Evolutionary conservation across 2,797 vertebrate species (phyloP).

Genomic region (Lophius americanus): DNA sequence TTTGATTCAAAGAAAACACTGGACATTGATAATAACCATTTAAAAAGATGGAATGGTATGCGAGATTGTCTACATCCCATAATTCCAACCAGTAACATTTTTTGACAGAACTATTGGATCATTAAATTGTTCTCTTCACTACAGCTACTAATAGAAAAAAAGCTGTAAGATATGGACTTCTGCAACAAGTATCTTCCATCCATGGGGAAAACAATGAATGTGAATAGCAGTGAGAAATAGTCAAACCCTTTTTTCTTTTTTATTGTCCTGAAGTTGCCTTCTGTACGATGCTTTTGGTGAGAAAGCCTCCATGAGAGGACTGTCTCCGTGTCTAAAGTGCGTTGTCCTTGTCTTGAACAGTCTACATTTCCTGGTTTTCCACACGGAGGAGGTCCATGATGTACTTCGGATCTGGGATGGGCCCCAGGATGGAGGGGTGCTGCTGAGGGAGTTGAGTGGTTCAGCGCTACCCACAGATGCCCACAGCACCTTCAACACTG

Average conservation of each 20-base stretch:
- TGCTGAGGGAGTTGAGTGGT: conserved; percentile 92
- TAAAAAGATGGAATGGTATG: not conserved
- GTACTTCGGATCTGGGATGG: conserved; percentile 97
- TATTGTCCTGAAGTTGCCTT: not conserved
- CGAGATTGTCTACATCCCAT: too few species aligned
- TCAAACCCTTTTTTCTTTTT: too few species aligned
- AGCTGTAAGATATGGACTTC: too few species aligned
- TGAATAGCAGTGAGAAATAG: too few species aligned
- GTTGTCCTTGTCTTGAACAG: conserved; percentile 67
- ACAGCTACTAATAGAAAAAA: conserved; percentile 14
- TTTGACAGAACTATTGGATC: not conserved
- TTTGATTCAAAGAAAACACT: not conserved
- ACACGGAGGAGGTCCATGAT: conserved; percentile 96
- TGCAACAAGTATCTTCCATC: too few species aligned
- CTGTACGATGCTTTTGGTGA: not conserved
- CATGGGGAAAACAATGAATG: too few species aligned
- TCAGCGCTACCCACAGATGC: conserved; percentile 86
- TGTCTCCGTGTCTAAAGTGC: not conserved
- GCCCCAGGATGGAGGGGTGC: conserved; percentile 92
- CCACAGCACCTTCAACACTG: conserved; percentile 94
- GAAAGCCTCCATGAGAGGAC: not conserved
- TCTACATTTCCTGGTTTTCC: conserved; percentile 96
- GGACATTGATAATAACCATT: not conserved
- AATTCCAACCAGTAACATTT: not conserved
- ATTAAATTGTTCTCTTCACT: conserved; percentile 6